Base-by-base conservation (phyloP, 1,140 invertebrate genomes). In the Heliconius eleuchia region DNA sequence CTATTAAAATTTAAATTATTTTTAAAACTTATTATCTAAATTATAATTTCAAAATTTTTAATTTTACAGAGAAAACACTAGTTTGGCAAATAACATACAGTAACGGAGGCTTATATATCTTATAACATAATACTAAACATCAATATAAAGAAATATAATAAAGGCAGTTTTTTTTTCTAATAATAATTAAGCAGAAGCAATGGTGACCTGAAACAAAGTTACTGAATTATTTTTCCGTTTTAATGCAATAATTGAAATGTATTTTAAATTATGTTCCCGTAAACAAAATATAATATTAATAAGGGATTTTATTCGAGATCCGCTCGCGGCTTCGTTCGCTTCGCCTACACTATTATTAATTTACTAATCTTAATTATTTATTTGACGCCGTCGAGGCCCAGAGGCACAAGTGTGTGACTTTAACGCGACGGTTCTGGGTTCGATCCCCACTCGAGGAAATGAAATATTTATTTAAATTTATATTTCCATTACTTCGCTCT, bases 81-180 rank as follows among this genome's bases (percentile, higher is more conserved):
- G n/a, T 66, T 66, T 66, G 23, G 60, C 60, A 66, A 66, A 66
- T 66, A 66, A 66, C 27, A 66, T 66, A 66, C 60, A 16, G 11
- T 66, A 16, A 66, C 13, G 16, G 60, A 23, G 11, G 60, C 11
- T 66, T 30, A 30, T 27, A 66, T 1, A 30, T 66, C 27, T 66
- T 66, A 66, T 60, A 66, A 66, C 60, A 66, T 66, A 66, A 66
- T 30, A 66, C 60, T 66, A 66, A 66, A 66, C 60, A 66, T 66
- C 27, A 1, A 30, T 66, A 66, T 30, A 66, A 66, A 30, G 60
- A 66, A 66, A 66, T 30, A 66, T 66, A 66, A 66, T 66, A 66
- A 66, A 66, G 60, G 60, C 60, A 66, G 60, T 66, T 66, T 66
- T 66, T 34, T n/a, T 11, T 30, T n/a, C 23, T 60, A 60, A 23